Evolutionary conservation across 92 coral and sea anemone species (phyloP), one percentile per base, ranked within the genome.

Genomic region (Nematostella vectensis): DNA sequence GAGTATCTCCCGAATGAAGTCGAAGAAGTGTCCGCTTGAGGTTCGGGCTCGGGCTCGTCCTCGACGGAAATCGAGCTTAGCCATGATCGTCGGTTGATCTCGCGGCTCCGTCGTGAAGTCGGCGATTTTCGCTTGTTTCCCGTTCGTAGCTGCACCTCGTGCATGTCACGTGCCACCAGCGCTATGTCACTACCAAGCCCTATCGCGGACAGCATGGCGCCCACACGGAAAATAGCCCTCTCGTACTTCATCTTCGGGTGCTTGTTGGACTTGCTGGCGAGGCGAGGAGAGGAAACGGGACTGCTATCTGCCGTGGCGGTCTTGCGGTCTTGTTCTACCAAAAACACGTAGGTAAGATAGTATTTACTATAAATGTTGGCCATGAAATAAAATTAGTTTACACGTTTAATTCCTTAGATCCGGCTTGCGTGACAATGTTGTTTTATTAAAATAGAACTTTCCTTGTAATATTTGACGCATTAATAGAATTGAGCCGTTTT

Each of bases 91-190:
- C 88, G 72, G 28, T 74, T 78, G 42, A 80, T 69, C 39, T 85
- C 95, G 55, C 76, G 61, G 27, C 81, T 83, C 6, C 95, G 95
- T 38, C 82, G 67, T 28, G 88, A 73, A 33, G 61, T 85, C 54
- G 82, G 83, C 0, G 83, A 75, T 39, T 78, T 72, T 31, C 72
- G 69, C 8, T 75, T 50, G 24, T 73, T 79, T 12, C 78, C 74
- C 25, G 68, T 62, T 29, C 79, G 63, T 38, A 62, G 17, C 27
- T 53, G 42, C 1, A 65, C 87, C 12, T 76, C 76, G 16, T 77
- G 80, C 26, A 79, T 67, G 47, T 73, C 74, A 33, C 70, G 73
- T 2, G 87, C 63, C 11, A 59, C 72, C 16, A 58, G 39, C 1
- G 76, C 26, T 25, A 79, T 29, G 39, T 79, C 76, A 3, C 49